Base-by-base conservation (phyloP, 2,113 vertebrate genomes). In the Cnemophilus loriae region DNA sequence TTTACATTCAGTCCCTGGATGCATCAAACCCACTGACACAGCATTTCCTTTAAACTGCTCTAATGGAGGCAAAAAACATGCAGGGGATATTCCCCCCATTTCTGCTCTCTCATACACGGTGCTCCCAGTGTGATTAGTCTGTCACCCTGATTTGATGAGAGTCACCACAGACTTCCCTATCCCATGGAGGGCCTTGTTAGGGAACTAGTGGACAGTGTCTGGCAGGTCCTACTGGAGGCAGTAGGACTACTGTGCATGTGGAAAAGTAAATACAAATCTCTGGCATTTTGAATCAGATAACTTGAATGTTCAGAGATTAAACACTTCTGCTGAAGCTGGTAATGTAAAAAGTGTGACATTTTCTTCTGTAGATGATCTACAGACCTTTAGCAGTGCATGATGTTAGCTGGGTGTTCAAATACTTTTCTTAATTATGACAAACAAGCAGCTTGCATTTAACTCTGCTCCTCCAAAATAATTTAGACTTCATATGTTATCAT, bases 1-100 rank as follows among this genome's bases (percentile, higher is more conserved):
- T 98, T 98, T 98, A 98, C 98, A 97, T 98, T 98, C 96, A 97
- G 92, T 98, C 97, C 95, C 98, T 97, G 95, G 94, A 98, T 98
- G 94, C 91, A 98, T 98, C 98, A 98, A 96, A 97, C 97, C 55
- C 93, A 97, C 97, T 98, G 98, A 98, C 97, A 93, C 96, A 98
- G 98, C 97, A 92, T 93, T 98, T 98, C 93, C 65, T 97, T 97
- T 96, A 97, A 95, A 90, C 80, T 63, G 63, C 69, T 70, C 59
- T 95, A 94, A 93, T 68, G 86, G 92, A 97, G 90, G 95, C 67
- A 96, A 97, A 97, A 95, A 79, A 49, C 60, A 91, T 91, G 80
- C 91, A 67, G 74, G 67, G 77, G 68, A 74, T 84, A 67, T 87
- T 86, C 77, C 56, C 74, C 80, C 33, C 74, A n/a, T 79, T 92